These are phyloP conservation scores for Anagrus nilaparvatae DNA, from an alignment of 1,140 invertebrate species.

Conservation along the genomic window DNA sequence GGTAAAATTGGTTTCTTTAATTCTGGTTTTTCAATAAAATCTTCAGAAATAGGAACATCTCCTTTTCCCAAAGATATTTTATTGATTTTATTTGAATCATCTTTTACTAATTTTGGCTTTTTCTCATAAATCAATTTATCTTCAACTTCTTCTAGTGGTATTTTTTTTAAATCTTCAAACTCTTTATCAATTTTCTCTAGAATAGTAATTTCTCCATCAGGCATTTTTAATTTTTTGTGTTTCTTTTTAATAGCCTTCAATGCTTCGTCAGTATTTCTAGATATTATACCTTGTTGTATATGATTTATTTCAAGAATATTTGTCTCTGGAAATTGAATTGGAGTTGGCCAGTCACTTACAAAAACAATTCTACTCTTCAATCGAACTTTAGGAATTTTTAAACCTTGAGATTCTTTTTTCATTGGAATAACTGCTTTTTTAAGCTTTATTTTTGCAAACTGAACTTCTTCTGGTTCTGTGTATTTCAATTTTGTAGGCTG, in stretches of 20 bases:
- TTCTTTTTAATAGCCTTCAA: constrained; percentile 51
- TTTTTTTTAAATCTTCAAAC: constrained; percentile 51
- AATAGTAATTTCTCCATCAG: constrained; percentile 38
- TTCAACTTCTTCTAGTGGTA: constrained; percentile 34
- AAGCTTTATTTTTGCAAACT: constrained; percentile 52
- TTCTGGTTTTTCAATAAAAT: constrained; percentile 1
- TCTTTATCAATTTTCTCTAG: constrained; percentile 44
- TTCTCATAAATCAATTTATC: constrained; percentile 20
- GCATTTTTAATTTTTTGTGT: constrained; percentile 36
- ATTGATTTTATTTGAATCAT: too few relatives aligned
- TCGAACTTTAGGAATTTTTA: constrained; percentile 51
- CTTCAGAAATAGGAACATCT: background rate
- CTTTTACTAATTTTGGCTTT: too few relatives aligned
- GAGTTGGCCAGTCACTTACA: constrained; percentile 50
- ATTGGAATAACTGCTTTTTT: constrained; percentile 45
- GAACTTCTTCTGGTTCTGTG: constrained; percentile 35
- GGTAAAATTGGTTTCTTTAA: background rate
- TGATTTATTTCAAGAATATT: constrained; percentile 44
- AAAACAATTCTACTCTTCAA: constrained; percentile 53
- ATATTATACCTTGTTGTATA: constrained; percentile 53
- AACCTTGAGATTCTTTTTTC: constrained; percentile 41
- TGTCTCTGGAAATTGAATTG: constrained; percentile 40
- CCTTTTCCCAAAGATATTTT: background rate
- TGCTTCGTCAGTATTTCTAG: constrained; percentile 59
- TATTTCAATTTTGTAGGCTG: constrained; percentile 39